Base-by-base conservation (phyloP, 1,140 invertebrate genomes). In the Drosophila serrata region DNA sequence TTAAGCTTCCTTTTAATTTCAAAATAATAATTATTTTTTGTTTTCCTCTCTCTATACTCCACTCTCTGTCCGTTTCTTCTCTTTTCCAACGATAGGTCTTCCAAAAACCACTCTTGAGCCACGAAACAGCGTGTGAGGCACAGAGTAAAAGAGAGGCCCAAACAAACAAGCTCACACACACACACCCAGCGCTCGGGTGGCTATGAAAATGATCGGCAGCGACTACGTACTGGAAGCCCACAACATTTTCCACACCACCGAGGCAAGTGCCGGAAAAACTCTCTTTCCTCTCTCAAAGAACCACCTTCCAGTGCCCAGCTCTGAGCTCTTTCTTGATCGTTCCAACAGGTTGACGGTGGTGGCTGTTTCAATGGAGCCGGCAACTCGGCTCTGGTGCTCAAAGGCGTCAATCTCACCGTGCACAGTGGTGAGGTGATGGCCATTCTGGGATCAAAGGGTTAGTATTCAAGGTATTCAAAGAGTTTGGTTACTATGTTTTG, bases 381-480 rank as follows among this genome's bases (percentile, higher is more conserved):
- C 31, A 96, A 96, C 79, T 97, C 96, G 8, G 97, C 96, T 17
- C 94, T 97, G 12, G 97, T 99, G 43, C 94, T 99, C 1, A 97
- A 98, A 93, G 97, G 98, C 94, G 96, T 98, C 5, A 98, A 97
- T 13, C 94, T 98, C 49, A 96, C 97, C 65, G 97, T 98, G 0
- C 96, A 97, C 87, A 97, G 97, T 45, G 97, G 97, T 13, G 98
- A 98, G 93, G 97, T 99, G 40, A 95, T 98, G 80, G 98, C 98
- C 19, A 95, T 99, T 67, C 93, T 99, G 8, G 98, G 98, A 8
- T 98, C 97, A 0, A 99, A 98, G 94, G 97, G 97, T 95, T 91
- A 57, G 49, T 1, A 11, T 7, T 48, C 17, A 6, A 12, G 12
- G 12, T 8, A 11, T 37, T 43, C 8, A 8, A 22, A 11, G 11